Conservation (phyloP, 2,888 invertebrate species). For the Drosophila mimica region DNA sequence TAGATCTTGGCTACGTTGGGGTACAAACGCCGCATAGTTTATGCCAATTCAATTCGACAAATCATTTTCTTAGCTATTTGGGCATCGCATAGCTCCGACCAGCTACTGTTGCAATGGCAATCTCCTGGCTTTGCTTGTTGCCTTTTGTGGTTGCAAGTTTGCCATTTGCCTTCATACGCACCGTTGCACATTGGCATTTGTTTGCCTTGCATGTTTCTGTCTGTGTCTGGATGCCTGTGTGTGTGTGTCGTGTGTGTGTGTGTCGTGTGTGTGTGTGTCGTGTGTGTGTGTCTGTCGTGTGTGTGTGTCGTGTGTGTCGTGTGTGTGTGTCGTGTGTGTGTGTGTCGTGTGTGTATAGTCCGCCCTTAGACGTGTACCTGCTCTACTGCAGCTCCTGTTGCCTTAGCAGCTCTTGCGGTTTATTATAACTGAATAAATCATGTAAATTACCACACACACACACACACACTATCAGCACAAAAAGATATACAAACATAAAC, state of each 20-base stretch:
- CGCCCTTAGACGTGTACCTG: slow-evolving; percentile 27
- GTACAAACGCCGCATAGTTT: slow-evolving; percentile 7
- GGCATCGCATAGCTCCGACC: slow-evolving; percentile 18
- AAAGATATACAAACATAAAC: slow-evolving; percentile 18
- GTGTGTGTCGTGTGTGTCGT: background rate
- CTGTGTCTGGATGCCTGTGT: slow-evolving; percentile 10
- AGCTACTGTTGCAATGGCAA: slow-evolving; percentile 20
- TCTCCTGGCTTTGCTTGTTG: slow-evolving; percentile 30
- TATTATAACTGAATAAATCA: slow-evolving; percentile 80
- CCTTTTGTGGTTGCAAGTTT: slow-evolving; percentile 68
- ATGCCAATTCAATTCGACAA: slow-evolving; percentile 49
- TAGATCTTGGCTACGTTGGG: background rate
- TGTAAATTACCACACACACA: slow-evolving; percentile 54
- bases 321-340: slow-evolving; percentile 13
- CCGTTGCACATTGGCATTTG: slow-evolving; percentile 72
- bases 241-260: slow-evolving; percentile 11
- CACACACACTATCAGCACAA: slow-evolving; percentile 1
- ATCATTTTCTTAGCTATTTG: slow-evolving; percentile 40
- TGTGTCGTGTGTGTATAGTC: slow-evolving; percentile 16
- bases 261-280: slow-evolving; percentile 8
- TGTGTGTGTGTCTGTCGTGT: background rate
- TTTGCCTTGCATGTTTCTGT: slow-evolving; percentile 37
- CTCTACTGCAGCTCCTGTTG: slow-evolving; percentile 43
- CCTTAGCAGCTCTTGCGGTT: slow-evolving; percentile 74
- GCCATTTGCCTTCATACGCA: slow-evolving; percentile 71